These are phyloP conservation scores for Coelinius sp. DNA, from an alignment of 2,888 invertebrate genomes.

Conservation along the genomic window DNA sequence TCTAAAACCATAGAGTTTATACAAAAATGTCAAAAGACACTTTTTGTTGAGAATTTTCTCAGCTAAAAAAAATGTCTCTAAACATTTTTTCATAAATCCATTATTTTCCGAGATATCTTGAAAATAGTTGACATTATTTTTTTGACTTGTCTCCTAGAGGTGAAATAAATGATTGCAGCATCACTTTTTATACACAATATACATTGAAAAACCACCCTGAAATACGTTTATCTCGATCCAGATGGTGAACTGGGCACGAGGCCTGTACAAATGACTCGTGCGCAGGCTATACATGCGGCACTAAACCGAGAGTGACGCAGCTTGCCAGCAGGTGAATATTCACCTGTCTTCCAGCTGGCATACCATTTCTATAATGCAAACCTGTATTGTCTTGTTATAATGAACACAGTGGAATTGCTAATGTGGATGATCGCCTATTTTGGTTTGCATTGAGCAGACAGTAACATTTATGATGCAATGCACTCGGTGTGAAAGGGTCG, in stretches of 20 bases:
- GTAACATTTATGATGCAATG: not conserved
- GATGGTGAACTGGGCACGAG: slow-evolving; percentile 61
- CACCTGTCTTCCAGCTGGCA: slow-evolving; percentile 67
- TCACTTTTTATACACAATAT: no score
- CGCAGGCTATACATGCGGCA: slow-evolving; percentile 16
- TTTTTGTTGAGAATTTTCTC: no score
- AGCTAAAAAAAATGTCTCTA: no score
- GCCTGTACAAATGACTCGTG: slow-evolving; percentile 41
- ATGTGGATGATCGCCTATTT: not conserved
- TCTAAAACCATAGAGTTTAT: no score
- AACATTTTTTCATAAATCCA: no score
- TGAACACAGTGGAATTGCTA: not conserved
- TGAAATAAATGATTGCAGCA: no score
- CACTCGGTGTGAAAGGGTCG: not conserved
- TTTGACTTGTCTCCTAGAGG: no score
- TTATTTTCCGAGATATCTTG: no score
- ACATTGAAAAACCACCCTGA: no score
- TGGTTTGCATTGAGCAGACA: not conserved
- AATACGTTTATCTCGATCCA: slow-evolving; percentile 59
- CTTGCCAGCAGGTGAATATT: slow-evolving; percentile 65
- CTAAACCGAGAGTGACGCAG: slow-evolving; percentile 50
- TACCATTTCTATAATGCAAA: not conserved
- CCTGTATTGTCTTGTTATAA: slow-evolving; percentile 18
- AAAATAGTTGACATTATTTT: no score
- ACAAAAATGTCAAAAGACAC: no score